Percentiles rank a stretch among this genome's conserved stretches.
These are phyloP conservation scores for Condylostylus longicornis DNA, from an alignment of 1,140 invertebrate species.

Conservation along the genomic window DNA sequence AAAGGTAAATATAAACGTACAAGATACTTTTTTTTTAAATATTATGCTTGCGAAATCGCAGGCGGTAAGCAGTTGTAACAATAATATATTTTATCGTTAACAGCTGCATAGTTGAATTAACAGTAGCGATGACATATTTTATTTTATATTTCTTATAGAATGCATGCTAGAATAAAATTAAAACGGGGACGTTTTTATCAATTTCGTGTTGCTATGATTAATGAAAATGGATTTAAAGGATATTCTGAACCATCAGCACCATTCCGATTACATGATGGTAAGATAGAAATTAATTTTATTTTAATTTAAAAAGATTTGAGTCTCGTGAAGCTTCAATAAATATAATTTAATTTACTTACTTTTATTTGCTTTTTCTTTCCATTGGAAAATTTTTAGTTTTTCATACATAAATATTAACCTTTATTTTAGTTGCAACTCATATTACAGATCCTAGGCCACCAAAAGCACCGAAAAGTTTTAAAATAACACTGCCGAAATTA, in stretches of 20 bases:
- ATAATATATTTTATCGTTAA: not conserved
- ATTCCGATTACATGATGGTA: constrained; percentile 41
- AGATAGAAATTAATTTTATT: constrained; percentile 6
- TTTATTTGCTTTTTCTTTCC: too few species aligned
- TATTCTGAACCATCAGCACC: constrained; percentile 46
- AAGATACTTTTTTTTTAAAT: not conserved
- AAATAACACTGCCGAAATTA: constrained; percentile 36
- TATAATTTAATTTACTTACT: constrained; percentile 8
- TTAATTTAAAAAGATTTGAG: constrained; percentile 8
- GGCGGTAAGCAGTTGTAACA: constrained; percentile 4
- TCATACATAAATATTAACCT: too few species aligned
- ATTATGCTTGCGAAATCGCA: not conserved
- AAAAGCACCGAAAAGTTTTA: constrained; percentile 44
- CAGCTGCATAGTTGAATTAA: not conserved
- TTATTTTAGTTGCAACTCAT: constrained; percentile 5
- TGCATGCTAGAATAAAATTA: constrained; percentile 40
- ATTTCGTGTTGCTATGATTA: constrained; percentile 57
- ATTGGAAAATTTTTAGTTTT: constrained; percentile 4
- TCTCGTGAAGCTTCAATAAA: not conserved
- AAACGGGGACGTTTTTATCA: constrained; percentile 61
- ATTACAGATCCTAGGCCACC: constrained; percentile 45
- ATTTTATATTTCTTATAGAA: constrained; percentile 14
- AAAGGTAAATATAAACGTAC: not conserved
- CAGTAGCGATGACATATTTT: not conserved
- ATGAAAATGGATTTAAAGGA: constrained; percentile 49